Evolutionary conservation across 2,888 invertebrate genomes (phyloP).

Genomic region (Nowickia ferox): DNA sequence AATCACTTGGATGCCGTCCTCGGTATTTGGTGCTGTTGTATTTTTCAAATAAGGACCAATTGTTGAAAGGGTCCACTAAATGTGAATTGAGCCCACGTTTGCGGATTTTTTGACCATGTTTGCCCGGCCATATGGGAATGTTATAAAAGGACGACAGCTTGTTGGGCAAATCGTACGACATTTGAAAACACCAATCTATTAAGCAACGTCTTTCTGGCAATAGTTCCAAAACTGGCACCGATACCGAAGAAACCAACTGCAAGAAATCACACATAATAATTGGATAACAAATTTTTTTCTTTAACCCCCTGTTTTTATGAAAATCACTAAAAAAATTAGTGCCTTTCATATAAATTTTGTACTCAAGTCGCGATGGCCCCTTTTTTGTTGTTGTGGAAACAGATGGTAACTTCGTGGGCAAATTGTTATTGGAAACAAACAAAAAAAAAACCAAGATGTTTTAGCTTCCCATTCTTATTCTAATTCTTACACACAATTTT

Average conservation of each 20-base stretch:
- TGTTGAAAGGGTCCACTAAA: slow-evolving; percentile 43
- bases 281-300: neutral
- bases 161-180: slow-evolving; percentile 80
- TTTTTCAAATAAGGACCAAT: slow-evolving; percentile 69
- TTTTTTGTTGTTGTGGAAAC: no score
- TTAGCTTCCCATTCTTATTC: no score
- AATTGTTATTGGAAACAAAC: no score
- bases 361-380: no score
- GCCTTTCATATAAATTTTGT: no score
- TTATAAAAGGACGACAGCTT: slow-evolving; percentile 79
- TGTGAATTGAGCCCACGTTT: slow-evolving; percentile 64
- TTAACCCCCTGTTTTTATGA: neutral
- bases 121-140: slow-evolving; percentile 81
- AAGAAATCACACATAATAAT: neutral
- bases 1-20: slow-evolving; percentile 79
- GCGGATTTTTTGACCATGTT: slow-evolving; percentile 69
- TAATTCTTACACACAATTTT: no score
- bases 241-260: slow-evolving; percentile 80
- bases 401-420: no score
- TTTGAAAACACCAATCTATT: slow-evolving; percentile 82
- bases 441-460: no score
- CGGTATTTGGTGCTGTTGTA: slow-evolving; percentile 52
- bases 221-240: slow-evolving; percentile 79
- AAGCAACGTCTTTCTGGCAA: slow-evolving; percentile 79
- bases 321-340: no score